Conservation (phyloP, 2,797 vertebrate species). For the Darevskia nairensis region DNA sequence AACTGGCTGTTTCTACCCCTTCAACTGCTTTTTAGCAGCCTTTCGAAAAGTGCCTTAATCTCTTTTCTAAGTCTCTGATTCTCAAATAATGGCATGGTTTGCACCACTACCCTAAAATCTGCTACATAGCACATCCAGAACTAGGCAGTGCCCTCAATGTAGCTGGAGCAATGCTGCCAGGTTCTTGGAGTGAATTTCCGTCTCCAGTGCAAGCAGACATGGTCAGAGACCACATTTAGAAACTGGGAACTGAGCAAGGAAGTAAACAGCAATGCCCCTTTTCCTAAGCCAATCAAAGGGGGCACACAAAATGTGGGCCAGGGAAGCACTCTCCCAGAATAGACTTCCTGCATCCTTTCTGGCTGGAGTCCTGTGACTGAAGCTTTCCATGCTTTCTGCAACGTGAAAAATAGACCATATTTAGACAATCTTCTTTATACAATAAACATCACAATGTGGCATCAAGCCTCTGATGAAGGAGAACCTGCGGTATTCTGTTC, state of each 20-base stretch:
- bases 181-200: not conserved
- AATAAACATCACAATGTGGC: too few relatives aligned
- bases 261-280: not conserved
- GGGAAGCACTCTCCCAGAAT: slow-evolving; percentile 19
- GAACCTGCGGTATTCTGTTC: too few relatives aligned
- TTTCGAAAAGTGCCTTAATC: not conserved
- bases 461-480: too few relatives aligned
- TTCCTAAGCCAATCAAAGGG: not conserved
- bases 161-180: not conserved
- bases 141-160: not conserved
- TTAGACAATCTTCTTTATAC: not conserved
- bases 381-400: not conserved
- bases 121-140: not conserved
- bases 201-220: not conserved
- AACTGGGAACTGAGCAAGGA: not conserved
- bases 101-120: not conserved
- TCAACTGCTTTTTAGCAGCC: not conserved
- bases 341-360: accelerated
- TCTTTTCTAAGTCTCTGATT: not conserved
- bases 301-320: not conserved
- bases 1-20: not conserved
- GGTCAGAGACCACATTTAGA: not conserved
- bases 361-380: not conserved
- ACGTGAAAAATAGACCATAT: not conserved
- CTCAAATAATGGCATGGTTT: not conserved